A percentile compares a stretch with the other conserved stretches of the same genome.
Conservation (phyloP, 2,888 invertebrate genomes). For the Caenorhabditis sp. region DNA sequence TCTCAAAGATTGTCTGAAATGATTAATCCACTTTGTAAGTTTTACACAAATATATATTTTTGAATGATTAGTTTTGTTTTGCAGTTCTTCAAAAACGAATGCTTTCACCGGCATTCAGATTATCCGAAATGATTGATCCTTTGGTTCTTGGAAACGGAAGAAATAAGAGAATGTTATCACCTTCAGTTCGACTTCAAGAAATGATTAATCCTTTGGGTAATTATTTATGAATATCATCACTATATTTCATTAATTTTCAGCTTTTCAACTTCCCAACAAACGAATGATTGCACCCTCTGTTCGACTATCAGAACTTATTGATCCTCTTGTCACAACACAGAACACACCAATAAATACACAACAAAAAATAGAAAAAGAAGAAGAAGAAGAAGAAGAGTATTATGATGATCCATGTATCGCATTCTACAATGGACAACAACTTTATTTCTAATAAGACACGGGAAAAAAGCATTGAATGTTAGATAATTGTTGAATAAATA, state of each 20-base stretch:
- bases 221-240: neutral
- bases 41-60: too few species aligned
- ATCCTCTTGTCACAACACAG: slow-evolving; percentile 19
- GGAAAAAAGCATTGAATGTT: neutral
- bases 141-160: slow-evolving; percentile 8
- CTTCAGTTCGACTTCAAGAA: neutral
- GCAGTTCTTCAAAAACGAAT: slow-evolving; percentile 20
- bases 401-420: slow-evolving; percentile 27
- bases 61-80: too few species aligned
- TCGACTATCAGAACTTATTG: slow-evolving; percentile 31
- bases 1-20: slow-evolving; percentile 32
- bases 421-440: slow-evolving; percentile 20
- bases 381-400: slow-evolving; percentile 10
- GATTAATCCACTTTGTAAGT: slow-evolving; percentile 20
- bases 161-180: neutral
- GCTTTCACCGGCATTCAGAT: slow-evolving; percentile 33
- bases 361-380: neutral
- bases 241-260: slow-evolving; percentile 7
- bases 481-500: neutral
- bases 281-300: slow-evolving; percentile 37
- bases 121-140: slow-evolving; percentile 37
- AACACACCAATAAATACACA: neutral
- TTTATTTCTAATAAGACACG: neutral
- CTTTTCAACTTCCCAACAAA: slow-evolving; percentile 18
- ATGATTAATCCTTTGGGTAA: neutral